A percentile compares a stretch with the other conserved stretches of the same genome.
phyloP scores from a whole-genome alignment of 2,797 vertebrate genomes.

The Schizothorax lantsangensis region DNA sequence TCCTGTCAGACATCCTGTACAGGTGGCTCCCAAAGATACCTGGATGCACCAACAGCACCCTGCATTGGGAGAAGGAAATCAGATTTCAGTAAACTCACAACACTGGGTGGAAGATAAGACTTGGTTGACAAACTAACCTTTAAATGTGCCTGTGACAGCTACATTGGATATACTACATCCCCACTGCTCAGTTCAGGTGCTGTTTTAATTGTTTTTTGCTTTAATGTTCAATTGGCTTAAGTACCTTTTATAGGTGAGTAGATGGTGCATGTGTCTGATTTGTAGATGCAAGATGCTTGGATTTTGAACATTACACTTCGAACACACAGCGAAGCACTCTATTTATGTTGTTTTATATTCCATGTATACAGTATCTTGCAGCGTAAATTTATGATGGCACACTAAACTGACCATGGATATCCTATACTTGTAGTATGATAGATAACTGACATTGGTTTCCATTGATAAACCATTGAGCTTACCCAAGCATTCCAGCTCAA shows the following conservation, averaged over 20 bases:
- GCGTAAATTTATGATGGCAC: not conserved
- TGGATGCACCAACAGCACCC: slow-evolving; percentile 3
- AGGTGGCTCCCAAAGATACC: not conserved
- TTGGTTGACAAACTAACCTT: not conserved
- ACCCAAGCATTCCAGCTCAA: slow-evolving; percentile 23
- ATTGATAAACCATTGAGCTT: slow-evolving; percentile 10
- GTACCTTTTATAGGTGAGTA: not conserved
- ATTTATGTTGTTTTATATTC: slow-evolving; percentile 21
- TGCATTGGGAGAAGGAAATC: not conserved
- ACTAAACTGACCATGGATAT: not conserved
- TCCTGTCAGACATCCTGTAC: not conserved
- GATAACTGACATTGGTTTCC: slow-evolving; percentile 30
- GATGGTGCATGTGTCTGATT: not conserved
- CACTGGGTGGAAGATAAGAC: not conserved
- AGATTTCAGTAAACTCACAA: not conserved
- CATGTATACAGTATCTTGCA: not conserved
- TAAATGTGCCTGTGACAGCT: not conserved
- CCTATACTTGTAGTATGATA: not conserved
- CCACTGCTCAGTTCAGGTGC: not conserved
- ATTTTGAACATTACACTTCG: not conserved
- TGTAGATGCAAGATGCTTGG: not conserved
- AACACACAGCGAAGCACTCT: slow-evolving; percentile 25
- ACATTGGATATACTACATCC: not conserved
- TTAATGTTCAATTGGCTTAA: not conserved
- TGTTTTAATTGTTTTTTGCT: not conserved